Conservation (phyloP, 2,797 vertebrate species). For the Hephaestus fuliginosus region DNA sequence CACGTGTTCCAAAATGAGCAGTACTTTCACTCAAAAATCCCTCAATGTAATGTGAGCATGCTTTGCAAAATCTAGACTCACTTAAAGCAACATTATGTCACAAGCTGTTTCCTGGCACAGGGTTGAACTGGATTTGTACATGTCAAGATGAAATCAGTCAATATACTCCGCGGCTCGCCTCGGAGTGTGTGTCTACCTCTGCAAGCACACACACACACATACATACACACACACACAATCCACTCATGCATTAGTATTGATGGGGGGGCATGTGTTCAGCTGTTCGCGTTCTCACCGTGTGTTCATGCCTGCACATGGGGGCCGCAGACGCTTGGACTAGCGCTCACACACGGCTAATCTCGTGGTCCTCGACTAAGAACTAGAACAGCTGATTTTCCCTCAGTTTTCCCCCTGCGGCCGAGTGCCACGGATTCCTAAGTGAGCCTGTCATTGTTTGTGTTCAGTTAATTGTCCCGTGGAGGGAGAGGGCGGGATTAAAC, state of each 20-base stretch:
- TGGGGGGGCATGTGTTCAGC: constrained; percentile 50
- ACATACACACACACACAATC: constrained; percentile 6
- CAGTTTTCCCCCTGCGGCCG: constrained; percentile 67
- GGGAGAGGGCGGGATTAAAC: constrained; percentile 77
- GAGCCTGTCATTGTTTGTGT: constrained; percentile 81
- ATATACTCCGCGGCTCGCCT: constrained; percentile 26
- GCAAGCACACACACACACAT: constrained; percentile 9
- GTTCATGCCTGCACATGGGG: constrained; percentile 37
- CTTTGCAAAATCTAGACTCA: constrained; percentile 48
- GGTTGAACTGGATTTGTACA: constrained; percentile 58
- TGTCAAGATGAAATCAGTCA: constrained; percentile 64
- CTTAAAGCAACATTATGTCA: constrained; percentile 72
- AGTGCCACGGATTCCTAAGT: constrained; percentile 79
- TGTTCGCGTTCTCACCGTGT: constrained; percentile 50
- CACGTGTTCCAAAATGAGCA: constrained; percentile 41
- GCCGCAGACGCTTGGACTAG: not conserved
- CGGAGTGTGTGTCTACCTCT: constrained; percentile 10
- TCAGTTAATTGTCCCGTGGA: constrained; percentile 77
- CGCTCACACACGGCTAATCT: constrained; percentile 61
- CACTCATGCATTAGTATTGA: constrained; percentile 20
- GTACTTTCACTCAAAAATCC: constrained; percentile 33
- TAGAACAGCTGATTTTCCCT: constrained; percentile 80
- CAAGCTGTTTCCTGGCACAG: constrained; percentile 58
- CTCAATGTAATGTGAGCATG: constrained; percentile 43
- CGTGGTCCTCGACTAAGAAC: constrained; percentile 60